A percentile compares a stretch with the other conserved stretches of the same genome.
Evolutionary conservation across 2,797 vertebrate species (phyloP).

Genomic region (Bradypodion ventrale): DNA sequence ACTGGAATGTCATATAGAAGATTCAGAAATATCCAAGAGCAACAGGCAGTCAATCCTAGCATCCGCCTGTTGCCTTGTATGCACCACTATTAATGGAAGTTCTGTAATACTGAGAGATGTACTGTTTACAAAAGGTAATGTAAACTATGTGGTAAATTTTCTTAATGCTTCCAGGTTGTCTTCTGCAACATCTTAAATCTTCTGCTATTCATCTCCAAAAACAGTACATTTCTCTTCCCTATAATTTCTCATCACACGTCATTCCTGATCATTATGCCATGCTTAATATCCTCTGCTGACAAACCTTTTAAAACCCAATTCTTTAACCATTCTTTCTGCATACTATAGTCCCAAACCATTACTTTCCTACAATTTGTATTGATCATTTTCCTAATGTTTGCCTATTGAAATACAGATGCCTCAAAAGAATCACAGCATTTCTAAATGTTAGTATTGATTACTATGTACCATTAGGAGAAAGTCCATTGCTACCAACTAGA

Average conservation of each 20-base stretch:
- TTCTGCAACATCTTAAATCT: constrained; percentile 31
- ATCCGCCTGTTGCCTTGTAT: background rate
- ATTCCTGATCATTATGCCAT: constrained; percentile 29
- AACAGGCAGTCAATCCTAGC: background rate
- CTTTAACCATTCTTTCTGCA: constrained; percentile 13
- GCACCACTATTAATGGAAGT: background rate
- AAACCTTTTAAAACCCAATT: background rate
- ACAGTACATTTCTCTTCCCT: constrained; percentile 20
- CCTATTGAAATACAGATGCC: constrained; percentile 32
- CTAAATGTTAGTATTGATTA: constrained; percentile 26
- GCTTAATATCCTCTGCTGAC: background rate
- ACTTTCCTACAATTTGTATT: constrained; percentile 12
- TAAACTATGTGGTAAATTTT: constrained; percentile 6
- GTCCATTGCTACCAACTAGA: constrained; percentile 1
- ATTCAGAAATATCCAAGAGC: background rate
- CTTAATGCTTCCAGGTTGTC: constrained; percentile 34
- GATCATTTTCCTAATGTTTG: constrained; percentile 29
- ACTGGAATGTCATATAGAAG: background rate
- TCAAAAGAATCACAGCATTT: constrained; percentile 41
- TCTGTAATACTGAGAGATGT: background rate
- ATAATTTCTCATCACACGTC: constrained; percentile 40
- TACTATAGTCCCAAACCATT: constrained; percentile 34
- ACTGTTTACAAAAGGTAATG: background rate
- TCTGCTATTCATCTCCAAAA: constrained; percentile 46
- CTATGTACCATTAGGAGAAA: background rate